These are phyloP conservation scores for Chaetorhynchus papuensis DNA, from an alignment of 2,113 vertebrate genomes.

Conservation along the genomic window DNA sequence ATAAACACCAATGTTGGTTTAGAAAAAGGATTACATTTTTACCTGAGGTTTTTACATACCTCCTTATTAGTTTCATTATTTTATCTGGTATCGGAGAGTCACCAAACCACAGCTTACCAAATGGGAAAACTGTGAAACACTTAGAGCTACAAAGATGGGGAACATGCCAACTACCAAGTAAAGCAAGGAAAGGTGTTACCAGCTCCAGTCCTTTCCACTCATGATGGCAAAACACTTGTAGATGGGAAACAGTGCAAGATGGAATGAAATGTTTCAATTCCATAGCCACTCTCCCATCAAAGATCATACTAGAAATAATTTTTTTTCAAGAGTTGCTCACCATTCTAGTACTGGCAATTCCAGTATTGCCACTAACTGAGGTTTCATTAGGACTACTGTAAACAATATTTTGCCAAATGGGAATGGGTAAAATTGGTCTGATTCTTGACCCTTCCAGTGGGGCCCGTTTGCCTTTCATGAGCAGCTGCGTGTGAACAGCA, in stretches of 20 bases:
- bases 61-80: neutral
- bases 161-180: neutral
- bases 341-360: neutral
- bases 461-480: neutral
- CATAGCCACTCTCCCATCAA: neutral
- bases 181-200: neutral
- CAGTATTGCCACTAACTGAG: rapidly evolving
- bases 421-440: neutral
- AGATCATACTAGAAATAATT: rapidly evolving
- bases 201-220: neutral
- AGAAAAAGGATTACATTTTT: neutral
- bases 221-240: neutral
- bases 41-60: neutral
- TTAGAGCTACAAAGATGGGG: neutral
- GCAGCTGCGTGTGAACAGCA: neutral
- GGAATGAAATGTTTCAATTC: neutral
- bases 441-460: neutral
- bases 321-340: neutral
- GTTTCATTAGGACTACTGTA: neutral
- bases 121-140: rapidly evolving
- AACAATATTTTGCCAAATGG: neutral
- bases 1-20: neutral
- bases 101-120: neutral
- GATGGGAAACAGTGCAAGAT: rapidly evolving
- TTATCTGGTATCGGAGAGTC: rapidly evolving